Conservation (phyloP, 2,888 invertebrate genomes). For the Chrysomela aeneicollis region DNA sequence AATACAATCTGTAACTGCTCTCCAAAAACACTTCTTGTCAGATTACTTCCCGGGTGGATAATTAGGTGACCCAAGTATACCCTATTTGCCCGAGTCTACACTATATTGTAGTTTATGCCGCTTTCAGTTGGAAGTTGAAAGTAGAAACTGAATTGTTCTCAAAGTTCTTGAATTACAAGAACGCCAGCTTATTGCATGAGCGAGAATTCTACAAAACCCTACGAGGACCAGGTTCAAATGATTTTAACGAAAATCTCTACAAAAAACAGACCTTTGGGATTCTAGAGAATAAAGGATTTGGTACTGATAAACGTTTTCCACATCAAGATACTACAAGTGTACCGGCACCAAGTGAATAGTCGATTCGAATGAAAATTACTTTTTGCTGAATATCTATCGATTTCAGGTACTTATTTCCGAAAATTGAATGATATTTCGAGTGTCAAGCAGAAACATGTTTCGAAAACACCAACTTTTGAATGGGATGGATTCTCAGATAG, state of each 20-base stretch:
- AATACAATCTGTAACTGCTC: too few relatives aligned
- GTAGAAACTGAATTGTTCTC: constrained; percentile 45
- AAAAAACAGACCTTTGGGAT: constrained; percentile 26
- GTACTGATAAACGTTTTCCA: constrained; percentile 33
- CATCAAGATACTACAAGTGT: constrained; percentile 23
- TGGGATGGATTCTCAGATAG: constrained; percentile 53
- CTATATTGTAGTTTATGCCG: background rate
- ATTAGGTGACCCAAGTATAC: too few relatives aligned
- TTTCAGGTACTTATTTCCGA: constrained; percentile 31
- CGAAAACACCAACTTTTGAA: constrained; percentile 51
- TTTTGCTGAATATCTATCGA: background rate
- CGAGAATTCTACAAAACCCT: constrained; percentile 39
- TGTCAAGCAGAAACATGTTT: constrained; percentile 40
- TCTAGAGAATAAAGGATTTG: constrained; percentile 40
- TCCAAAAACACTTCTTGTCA: too few relatives aligned
- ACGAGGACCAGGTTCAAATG: constrained; percentile 44
- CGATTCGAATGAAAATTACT: background rate
- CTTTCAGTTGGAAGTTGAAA: constrained; percentile 45
- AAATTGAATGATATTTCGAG: constrained; percentile 24
- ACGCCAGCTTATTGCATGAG: constrained; percentile 38
- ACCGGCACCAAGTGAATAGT: constrained; percentile 41
- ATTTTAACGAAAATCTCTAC: constrained; percentile 38
- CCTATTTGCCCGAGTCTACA: too few relatives aligned
- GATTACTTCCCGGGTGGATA: too few relatives aligned
- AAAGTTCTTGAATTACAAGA: constrained; percentile 43